Conservation (phyloP, 2,888 invertebrate genomes). For the Leptopilina myrica region DNA sequence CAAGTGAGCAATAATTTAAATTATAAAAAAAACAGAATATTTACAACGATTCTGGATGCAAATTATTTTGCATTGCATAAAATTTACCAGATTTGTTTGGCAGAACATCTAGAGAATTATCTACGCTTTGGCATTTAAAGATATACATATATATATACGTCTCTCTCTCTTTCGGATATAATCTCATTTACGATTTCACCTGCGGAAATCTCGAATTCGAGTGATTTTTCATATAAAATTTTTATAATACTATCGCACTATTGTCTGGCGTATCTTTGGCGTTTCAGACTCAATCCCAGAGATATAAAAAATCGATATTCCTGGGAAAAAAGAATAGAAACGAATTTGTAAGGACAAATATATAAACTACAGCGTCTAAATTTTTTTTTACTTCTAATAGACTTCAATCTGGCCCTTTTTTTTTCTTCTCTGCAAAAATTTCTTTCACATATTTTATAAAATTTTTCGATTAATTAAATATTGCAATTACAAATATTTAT, state of each 20-base stretch:
- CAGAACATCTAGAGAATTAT: slow-evolving; percentile 32
- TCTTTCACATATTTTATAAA: not conserved
- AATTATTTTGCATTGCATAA: slow-evolving; percentile 4
- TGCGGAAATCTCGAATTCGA: slow-evolving; percentile 9
- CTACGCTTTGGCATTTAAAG: slow-evolving; percentile 37
- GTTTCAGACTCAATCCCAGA: slow-evolving; percentile 45
- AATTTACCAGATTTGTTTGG: slow-evolving; percentile 27
- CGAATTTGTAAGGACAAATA: slow-evolving; percentile 22
- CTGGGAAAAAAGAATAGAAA: slow-evolving; percentile 22
- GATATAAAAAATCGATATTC: slow-evolving; percentile 15
- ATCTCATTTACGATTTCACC: not conserved
- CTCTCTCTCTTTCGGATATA: not conserved
- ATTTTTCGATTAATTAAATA: no score
- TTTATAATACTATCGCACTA: slow-evolving; percentile 54
- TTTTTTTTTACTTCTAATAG: not conserved
- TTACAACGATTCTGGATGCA: slow-evolving; percentile 10
- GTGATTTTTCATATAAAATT: slow-evolving; percentile 4
- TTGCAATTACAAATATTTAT: not conserved
- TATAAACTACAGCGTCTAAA: slow-evolving; percentile 5
- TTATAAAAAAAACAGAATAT: not conserved
- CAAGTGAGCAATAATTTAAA: no score
- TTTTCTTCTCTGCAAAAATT: not conserved
- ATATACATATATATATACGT: slow-evolving; percentile 8
- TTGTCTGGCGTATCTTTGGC: slow-evolving; percentile 62
- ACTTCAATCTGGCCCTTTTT: not conserved